These are phyloP conservation scores for Apotomis betuletana DNA, from an alignment of 2,888 invertebrate species.

Conservation along the genomic window DNA sequence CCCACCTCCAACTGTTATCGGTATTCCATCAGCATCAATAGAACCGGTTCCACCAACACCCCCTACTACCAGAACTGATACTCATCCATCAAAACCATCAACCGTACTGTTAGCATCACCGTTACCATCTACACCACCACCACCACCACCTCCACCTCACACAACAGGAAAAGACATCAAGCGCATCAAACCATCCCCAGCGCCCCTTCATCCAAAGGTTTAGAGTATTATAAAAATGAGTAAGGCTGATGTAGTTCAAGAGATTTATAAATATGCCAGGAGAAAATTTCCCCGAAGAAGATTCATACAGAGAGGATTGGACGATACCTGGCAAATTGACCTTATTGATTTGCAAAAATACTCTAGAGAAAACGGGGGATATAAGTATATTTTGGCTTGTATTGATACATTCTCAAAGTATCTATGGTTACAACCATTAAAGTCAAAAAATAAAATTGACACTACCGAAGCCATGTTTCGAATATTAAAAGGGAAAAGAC, in stretches of 20 bases:
- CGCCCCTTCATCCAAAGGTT: background rate
- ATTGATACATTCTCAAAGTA: constrained; percentile 22
- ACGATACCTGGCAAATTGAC: constrained; percentile 19
- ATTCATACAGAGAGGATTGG: constrained; percentile 8
- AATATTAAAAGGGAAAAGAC: too few relatives aligned
- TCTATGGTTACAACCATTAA: background rate
- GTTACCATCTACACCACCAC: too few relatives aligned
- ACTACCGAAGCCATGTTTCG: too few relatives aligned
- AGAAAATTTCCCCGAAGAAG: constrained; percentile 54
- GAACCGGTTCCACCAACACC: background rate
- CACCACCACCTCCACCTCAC: too few relatives aligned
- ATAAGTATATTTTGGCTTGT: constrained; percentile 7
- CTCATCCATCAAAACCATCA: background rate
- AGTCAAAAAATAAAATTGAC: background rate
- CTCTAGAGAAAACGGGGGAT: background rate
- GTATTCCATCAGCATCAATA: too few relatives aligned
- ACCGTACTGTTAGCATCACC: too few relatives aligned
- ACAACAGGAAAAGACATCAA: too few relatives aligned
- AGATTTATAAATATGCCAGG: constrained; percentile 23
- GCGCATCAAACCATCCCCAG: background rate
- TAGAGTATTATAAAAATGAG: constrained; percentile 6
- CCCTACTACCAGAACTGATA: background rate
- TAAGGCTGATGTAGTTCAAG: constrained; percentile 25
- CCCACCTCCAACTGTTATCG: too few relatives aligned
- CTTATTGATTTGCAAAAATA: constrained; percentile 16